A percentile compares a stretch with the other conserved stretches of the same genome.
Conservation (phyloP, 2,888 invertebrate genomes). For the Odontocolon sp. region DNA sequence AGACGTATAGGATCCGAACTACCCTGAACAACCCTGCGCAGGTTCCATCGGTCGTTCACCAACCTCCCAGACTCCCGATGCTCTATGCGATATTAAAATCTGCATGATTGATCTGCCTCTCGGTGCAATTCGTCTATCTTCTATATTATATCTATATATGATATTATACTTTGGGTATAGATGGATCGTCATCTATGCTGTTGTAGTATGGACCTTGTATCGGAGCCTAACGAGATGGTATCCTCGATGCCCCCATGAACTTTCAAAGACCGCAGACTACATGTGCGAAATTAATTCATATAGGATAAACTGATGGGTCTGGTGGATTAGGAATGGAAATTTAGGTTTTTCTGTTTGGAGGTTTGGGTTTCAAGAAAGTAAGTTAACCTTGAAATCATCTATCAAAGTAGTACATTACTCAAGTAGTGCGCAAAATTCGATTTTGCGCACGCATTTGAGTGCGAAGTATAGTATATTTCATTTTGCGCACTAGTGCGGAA, state of each 20-base stretch:
- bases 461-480: too few species aligned
- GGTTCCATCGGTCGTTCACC: conserved; percentile 48
- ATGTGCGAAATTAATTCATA: not conserved
- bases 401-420: too few species aligned
- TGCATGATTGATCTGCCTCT: conserved; percentile 73
- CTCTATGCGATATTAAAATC: conserved; percentile 75
- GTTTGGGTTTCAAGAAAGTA: too few species aligned
- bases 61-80: conserved; percentile 25
- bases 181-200: conserved; percentile 6
- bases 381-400: too few species aligned
- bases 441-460: too few species aligned
- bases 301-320: too few species aligned
- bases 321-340: too few species aligned
- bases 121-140: conserved; percentile 21
- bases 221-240: conserved; percentile 29
- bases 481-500: too few species aligned
- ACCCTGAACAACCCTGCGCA: conserved; percentile 28
- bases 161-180: not conserved
- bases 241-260: conserved; percentile 1
- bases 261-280: not conserved
- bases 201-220: conserved; percentile 3
- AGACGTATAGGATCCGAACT: conserved; percentile 43
- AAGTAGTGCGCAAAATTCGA: too few species aligned
- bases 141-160: not conserved
- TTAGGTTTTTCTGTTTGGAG: too few species aligned